Percentiles rank a stretch among this genome's conserved stretches.
These are phyloP conservation scores for Nannospalax galili DNA, from an alignment of 2,113 vertebrate genomes.

Conservation along the genomic window DNA sequence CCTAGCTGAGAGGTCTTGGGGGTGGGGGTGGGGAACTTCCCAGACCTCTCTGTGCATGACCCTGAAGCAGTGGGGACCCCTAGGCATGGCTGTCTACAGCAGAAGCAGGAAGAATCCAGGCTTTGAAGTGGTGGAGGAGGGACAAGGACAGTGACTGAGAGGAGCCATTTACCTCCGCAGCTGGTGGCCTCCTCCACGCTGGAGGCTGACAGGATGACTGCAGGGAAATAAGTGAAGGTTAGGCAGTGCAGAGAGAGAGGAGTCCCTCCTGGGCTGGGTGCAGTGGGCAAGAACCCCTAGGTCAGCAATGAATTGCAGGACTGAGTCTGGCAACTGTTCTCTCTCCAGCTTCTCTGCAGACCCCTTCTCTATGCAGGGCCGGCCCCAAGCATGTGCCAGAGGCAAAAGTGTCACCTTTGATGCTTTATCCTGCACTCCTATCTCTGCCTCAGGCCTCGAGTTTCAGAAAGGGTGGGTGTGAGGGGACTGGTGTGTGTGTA, in stretches of 20 bases:
- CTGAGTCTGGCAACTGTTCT: too few relatives aligned
- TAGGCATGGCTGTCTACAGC: too few relatives aligned
- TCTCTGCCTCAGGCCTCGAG: neutral
- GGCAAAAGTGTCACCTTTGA: neutral
- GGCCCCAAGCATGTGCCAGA: neutral
- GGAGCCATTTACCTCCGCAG: slow-evolving; percentile 91
- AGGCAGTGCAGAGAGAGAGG: neutral
- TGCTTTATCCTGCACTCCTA: neutral
- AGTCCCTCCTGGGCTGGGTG: neutral
- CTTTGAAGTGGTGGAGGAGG: neutral
- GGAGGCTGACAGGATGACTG: slow-evolving; percentile 97
- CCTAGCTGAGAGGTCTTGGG: neutral
- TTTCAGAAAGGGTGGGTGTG: neutral
- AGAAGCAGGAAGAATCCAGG: neutral
- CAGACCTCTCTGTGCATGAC: neutral
- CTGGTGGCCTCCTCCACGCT: slow-evolving; percentile 93
- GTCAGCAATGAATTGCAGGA: neutral
- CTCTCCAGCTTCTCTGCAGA: neutral
- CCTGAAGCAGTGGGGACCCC: neutral
- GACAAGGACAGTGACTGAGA: neutral
- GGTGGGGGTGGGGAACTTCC: neutral
- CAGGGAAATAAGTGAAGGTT: slow-evolving; percentile 42
- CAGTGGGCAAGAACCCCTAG: neutral
- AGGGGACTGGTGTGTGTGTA: neutral
- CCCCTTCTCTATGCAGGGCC: too few relatives aligned